Conservation (phyloP, 2,888 invertebrate genomes). For the Octonoba sinensis region DNA sequence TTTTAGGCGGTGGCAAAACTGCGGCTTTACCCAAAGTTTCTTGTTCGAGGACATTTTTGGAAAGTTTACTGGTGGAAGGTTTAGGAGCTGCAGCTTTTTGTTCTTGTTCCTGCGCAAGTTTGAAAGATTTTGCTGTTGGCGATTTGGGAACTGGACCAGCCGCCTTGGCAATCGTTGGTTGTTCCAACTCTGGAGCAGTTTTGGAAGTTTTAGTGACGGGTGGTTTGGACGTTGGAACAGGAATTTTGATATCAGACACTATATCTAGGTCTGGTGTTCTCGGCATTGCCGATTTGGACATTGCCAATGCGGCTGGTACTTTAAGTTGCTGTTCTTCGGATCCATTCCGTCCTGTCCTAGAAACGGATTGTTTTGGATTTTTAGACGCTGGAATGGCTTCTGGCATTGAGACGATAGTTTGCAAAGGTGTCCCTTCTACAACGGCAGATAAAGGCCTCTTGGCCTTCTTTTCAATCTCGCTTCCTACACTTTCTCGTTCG, state of each 20-base stretch:
- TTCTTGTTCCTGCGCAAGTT: too few relatives aligned
- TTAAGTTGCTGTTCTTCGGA: too few relatives aligned
- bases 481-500: slow-evolving; percentile 29
- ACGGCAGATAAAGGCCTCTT: slow-evolving; percentile 50
- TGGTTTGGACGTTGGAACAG: neutral
- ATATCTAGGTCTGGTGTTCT: slow-evolving; percentile 3
- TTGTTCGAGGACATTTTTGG: neutral
- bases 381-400: too few relatives aligned
- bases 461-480: slow-evolving; percentile 36
- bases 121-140: neutral
- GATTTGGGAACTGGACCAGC: slow-evolving; percentile 2
- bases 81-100: neutral
- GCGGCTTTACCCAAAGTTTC: neutral
- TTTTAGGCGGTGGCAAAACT: slow-evolving; percentile 6
- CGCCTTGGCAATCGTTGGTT: neutral
- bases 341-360: neutral
- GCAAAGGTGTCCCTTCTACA: slow-evolving; percentile 15
- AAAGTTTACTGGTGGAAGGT: neutral
- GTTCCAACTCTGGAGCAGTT: too few relatives aligned
- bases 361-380: neutral
- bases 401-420: too few relatives aligned
- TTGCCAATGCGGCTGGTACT: slow-evolving; percentile 1
- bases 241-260: too few relatives aligned
- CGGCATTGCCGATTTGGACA: neutral
- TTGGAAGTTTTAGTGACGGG: neutral